Evolutionary conservation across 2,113 vertebrate genomes (phyloP).

Genomic region (Bubo scandiacus): DNA sequence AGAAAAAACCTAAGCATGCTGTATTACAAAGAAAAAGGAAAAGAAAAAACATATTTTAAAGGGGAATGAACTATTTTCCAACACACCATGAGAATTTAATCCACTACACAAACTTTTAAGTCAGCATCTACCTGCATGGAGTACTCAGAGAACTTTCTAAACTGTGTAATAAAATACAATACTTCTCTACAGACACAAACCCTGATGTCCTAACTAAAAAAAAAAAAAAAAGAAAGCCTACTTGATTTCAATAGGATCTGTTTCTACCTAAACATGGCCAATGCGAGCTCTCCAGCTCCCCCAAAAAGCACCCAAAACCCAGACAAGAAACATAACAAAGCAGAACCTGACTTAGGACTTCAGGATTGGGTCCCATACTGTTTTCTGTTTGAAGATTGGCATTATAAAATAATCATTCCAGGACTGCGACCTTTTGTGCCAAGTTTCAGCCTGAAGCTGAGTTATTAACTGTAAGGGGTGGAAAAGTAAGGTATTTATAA

Average conservation of each 20-base stretch:
- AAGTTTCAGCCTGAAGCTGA: conserved; percentile 33
- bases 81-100: not conserved
- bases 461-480: conserved; percentile 33
- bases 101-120: not conserved
- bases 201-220: not conserved
- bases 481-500: conserved; percentile 22
- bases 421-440: not conserved
- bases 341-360: not conserved
- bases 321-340: not conserved
- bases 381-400: conserved; percentile 1
- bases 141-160: not conserved
- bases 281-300: no score
- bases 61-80: not conserved
- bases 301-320: not conserved
- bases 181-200: not conserved
- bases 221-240: not conserved
- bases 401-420: conserved; percentile 16
- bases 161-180: not conserved
- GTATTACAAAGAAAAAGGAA: not conserved
- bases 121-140: not conserved
- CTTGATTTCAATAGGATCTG: not conserved
- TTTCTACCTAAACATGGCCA: not conserved
- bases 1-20: not conserved
- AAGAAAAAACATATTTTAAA: not conserved
- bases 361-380: not conserved